phyloP scores from a whole-genome alignment of 2,113 vertebrate genomes.

The Asarcornis scutulata region DNA sequence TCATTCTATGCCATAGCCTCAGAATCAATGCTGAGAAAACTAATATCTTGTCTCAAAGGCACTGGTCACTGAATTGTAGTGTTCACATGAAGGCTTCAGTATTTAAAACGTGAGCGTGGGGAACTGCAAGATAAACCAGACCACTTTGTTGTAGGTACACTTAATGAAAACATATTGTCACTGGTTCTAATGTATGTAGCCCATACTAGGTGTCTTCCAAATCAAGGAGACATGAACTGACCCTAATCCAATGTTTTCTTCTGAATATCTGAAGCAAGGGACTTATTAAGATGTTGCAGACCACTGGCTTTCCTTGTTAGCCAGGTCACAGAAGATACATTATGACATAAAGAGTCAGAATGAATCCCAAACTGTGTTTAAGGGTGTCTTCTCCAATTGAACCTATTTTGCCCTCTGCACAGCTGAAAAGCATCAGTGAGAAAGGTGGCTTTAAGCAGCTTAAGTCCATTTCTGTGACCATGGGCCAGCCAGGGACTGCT shows the following conservation, averaged over 20 bases:
- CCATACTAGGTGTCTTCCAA: neutral
- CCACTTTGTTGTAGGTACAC: neutral
- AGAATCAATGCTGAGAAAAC: neutral
- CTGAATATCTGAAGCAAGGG: neutral
- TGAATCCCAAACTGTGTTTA: neutral
- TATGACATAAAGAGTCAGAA: neutral
- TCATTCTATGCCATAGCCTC: neutral
- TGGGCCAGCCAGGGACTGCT: slow-evolving; percentile 14
- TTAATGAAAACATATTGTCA: neutral
- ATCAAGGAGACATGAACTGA: neutral
- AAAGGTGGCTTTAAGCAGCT: slow-evolving; percentile 27
- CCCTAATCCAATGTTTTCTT: neutral
- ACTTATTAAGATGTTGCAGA: neutral
- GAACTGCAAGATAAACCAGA: neutral
- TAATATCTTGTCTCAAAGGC: neutral
- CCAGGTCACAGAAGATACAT: neutral
- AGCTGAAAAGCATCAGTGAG: neutral
- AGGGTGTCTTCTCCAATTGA: neutral
- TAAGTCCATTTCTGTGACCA: neutral
- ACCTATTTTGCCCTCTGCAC: neutral
- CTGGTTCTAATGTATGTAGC: neutral
- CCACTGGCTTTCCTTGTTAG: neutral
- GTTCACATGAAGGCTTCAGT: neutral
- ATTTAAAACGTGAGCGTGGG: neutral
- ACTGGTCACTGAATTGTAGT: neutral